Conservation (phyloP, 1,140 invertebrate genomes). For the Ceratina calcarata region DNA sequence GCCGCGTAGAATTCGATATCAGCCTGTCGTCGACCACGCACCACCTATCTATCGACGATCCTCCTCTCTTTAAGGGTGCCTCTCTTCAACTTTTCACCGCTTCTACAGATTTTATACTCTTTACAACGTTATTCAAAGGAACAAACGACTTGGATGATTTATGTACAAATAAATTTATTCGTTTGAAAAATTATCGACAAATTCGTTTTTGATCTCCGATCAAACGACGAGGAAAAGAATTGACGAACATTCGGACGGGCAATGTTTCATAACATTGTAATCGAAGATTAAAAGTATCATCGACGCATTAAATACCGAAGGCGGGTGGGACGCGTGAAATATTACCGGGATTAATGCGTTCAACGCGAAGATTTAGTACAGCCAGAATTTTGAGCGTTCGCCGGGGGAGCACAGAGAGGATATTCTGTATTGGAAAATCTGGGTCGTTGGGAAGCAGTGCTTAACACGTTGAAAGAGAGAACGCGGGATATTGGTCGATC, state of each 20-base stretch:
- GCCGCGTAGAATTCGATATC: slow-evolving; percentile 34
- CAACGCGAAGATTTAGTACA: slow-evolving; percentile 3
- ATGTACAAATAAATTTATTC: no score
- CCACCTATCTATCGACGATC: background rate
- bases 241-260: background rate
- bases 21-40: background rate
- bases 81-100: background rate
- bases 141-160: no score
- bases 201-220: no score
- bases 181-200: no score
- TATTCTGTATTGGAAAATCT: slow-evolving; percentile 21
- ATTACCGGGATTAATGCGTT: slow-evolving; percentile 14
- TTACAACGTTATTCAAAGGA: no score
- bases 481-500: background rate
- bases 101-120: no score
- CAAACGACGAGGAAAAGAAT: background rate
- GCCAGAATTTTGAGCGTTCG: slow-evolving; percentile 17
- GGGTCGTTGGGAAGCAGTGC: slow-evolving; percentile 18
- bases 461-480: slow-evolving; percentile 15
- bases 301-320: background rate
- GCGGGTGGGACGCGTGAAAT: background rate
- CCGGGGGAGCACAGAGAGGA: background rate
- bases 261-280: background rate
- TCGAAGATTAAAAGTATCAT: background rate
- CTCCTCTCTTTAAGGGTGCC: background rate